Conservation (phyloP, 1,140 invertebrate species). For the Sycophaga agraensis region DNA sequence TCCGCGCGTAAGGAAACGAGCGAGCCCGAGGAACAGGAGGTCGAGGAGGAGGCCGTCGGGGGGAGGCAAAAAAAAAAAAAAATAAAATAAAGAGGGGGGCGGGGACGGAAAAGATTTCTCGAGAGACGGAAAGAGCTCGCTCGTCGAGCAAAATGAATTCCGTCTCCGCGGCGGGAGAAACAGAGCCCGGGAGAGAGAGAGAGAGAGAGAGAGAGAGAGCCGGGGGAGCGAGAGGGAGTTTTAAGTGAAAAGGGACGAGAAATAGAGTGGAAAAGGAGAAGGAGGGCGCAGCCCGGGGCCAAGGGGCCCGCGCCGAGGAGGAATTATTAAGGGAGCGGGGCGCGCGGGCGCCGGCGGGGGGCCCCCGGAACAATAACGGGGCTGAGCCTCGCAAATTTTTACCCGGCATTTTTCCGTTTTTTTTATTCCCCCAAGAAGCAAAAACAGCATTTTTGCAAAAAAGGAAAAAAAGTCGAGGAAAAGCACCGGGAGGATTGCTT, state of each 20-base stretch:
- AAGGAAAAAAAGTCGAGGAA: too few relatives aligned
- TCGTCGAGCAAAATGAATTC: constrained; percentile 48
- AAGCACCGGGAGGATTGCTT: too few relatives aligned
- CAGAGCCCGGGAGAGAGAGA: neutral
- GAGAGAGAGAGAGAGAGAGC: neutral
- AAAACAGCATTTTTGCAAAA: too few relatives aligned
- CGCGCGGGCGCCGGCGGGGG: too few relatives aligned
- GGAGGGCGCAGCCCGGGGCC: neutral
- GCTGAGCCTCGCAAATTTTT: too few relatives aligned
- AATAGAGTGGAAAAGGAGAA: constrained; percentile 3
- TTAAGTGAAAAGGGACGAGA: neutral
- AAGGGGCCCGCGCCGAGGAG: too few relatives aligned
- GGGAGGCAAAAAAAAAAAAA: constrained; percentile 12
- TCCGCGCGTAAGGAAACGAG: constrained; percentile 5
- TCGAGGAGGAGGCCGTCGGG: neutral
- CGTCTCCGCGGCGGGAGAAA: constrained; percentile 32
- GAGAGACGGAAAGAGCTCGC: constrained; percentile 43
- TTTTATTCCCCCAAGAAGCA: too few relatives aligned
- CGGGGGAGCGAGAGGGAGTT: neutral
- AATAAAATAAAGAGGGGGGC: neutral
- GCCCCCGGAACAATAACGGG: too few relatives aligned
- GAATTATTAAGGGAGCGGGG: constrained; percentile 8
- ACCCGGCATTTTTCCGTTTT: too few relatives aligned
- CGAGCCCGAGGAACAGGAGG: neutral
- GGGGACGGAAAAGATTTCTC: constrained; percentile 43